Evolutionary conservation across 2,888 invertebrate genomes (phyloP), one percentile per base, ranked within the genome.

Genomic region (Trisateles emortualis): DNA sequence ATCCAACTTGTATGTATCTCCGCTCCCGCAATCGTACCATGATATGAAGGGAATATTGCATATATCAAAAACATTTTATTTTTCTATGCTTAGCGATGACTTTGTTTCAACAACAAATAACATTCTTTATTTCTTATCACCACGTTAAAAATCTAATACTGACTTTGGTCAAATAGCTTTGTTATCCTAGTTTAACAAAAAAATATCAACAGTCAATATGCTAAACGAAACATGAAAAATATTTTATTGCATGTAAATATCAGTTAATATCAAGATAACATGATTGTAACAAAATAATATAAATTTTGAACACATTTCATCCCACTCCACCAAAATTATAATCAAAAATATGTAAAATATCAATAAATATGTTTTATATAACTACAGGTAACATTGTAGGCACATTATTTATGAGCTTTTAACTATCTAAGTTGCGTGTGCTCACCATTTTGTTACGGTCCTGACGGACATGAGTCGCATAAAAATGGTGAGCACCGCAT

Each of bases 131-230:
- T 77, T 79, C 75, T 79, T 83, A 84, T 79, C 84, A 85, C 84
- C 90, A 84, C 86, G 79, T 87, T 86, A 84, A 83, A 83, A 81
- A 87, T 89, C 92, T 92, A 92, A 92, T 92, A 92, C 92, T 92
- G 92, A 92, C 92, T 92, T 92, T 92, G 92, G 92, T 92, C 92
- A 90, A 89, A 91, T 91, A 92, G 92, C 92, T 91, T 90, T 88
- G 91, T 91, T 88, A 92, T 87, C 91, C 92, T 92, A 92, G 85
- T 82, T 88, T 83, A 90, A 90, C 90, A 92, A 88, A 84, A 81
- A 78, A 84, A 88, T 87, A 91, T 90, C 86, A 92, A 92, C 91
- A 91, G 89, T 89, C 86, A 87, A 89, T 88, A 91, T 87, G 84
- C 85, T 90, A 88, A 86, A 88, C 83, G 71, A 82, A 86, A 82